Evolutionary conservation across 2,113 vertebrate species (phyloP).

Genomic region (Trochalopteron elliotii): DNA sequence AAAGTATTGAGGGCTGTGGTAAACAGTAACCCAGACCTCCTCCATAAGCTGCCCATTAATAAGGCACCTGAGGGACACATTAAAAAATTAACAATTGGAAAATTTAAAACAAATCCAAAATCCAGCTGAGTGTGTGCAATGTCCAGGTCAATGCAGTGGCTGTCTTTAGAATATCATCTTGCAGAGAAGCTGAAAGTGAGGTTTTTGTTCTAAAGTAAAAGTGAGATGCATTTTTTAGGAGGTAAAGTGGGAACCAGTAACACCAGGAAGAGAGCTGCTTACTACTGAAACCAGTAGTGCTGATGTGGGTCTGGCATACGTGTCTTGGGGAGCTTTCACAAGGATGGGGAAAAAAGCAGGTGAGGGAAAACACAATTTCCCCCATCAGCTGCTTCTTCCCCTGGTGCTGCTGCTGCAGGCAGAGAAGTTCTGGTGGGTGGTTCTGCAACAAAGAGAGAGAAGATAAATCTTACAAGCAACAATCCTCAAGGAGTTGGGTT

Average conservation of each 20-base stretch:
- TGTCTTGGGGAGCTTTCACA: not conserved
- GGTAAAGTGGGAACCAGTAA: not conserved
- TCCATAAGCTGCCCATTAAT: slow-evolving; percentile 45
- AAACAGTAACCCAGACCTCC: slow-evolving; percentile 53
- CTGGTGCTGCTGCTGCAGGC: not conserved
- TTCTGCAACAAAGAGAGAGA: not conserved
- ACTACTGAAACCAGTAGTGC: not conserved
- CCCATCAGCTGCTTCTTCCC: not conserved
- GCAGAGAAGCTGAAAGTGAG: not conserved
- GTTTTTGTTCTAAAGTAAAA: not conserved
- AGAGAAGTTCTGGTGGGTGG: not conserved
- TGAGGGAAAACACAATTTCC: not conserved
- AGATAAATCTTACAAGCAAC: not conserved
- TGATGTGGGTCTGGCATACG: not conserved
- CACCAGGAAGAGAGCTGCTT: not conserved
- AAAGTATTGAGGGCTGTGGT: slow-evolving; percentile 41
- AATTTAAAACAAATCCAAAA: not conserved
- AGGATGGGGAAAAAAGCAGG: not conserved
- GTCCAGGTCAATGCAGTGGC: not conserved
- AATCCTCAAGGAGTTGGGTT: not conserved
- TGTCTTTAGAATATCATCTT: not conserved
- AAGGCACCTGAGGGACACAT: slow-evolving; percentile 30
- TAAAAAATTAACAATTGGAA: slow-evolving; percentile 60
- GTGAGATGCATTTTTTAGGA: not conserved
- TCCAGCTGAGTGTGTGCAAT: not conserved